Evolutionary conservation across 1,140 invertebrate species (phyloP).

Genomic region (Drosophila leontia): DNA sequence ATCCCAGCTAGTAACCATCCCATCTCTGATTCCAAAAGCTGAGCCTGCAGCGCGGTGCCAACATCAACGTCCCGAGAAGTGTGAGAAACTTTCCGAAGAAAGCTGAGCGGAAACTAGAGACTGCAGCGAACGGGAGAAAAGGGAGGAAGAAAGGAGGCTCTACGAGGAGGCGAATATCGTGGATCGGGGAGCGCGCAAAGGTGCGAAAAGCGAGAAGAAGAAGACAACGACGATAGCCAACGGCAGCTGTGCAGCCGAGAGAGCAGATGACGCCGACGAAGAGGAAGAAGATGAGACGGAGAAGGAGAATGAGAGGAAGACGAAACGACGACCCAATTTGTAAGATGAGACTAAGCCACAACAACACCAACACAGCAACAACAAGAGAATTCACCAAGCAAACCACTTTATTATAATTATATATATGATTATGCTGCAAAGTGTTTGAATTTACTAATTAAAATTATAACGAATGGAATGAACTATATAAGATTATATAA

Average conservation of each 20-base stretch:
- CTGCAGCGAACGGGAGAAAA: constrained; percentile 20
- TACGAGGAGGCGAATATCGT: constrained; percentile 17
- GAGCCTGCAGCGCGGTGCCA: constrained; percentile 76
- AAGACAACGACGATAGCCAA: constrained; percentile 39
- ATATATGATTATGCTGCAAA: constrained; percentile 70
- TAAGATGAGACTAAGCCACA: constrained; percentile 62
- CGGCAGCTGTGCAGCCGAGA: constrained; percentile 51
- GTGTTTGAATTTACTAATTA: constrained; percentile 83
- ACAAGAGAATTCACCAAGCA: constrained; percentile 56
- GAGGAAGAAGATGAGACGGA: constrained; percentile 36
- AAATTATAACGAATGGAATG: constrained; percentile 75
- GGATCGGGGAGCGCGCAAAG: constrained; percentile 16
- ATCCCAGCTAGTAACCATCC: constrained; percentile 59
- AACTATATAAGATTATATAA: constrained; percentile 83
- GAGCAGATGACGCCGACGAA: constrained; percentile 44
- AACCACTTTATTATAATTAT: constrained; percentile 56
- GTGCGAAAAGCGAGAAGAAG: constrained; percentile 20
- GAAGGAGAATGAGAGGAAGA: constrained; percentile 32
- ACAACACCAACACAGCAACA: constrained; percentile 55
- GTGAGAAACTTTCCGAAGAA: constrained; percentile 35
- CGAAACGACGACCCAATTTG: constrained; percentile 51
- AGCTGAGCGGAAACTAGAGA: constrained; percentile 41
- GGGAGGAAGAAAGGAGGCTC: constrained; percentile 32
- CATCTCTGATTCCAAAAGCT: constrained; percentile 80
- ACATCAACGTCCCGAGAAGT: constrained; percentile 46